These are phyloP conservation scores for Sula dactylatra DNA, from an alignment of 2,113 vertebrate genomes.

Conservation along the genomic window DNA sequence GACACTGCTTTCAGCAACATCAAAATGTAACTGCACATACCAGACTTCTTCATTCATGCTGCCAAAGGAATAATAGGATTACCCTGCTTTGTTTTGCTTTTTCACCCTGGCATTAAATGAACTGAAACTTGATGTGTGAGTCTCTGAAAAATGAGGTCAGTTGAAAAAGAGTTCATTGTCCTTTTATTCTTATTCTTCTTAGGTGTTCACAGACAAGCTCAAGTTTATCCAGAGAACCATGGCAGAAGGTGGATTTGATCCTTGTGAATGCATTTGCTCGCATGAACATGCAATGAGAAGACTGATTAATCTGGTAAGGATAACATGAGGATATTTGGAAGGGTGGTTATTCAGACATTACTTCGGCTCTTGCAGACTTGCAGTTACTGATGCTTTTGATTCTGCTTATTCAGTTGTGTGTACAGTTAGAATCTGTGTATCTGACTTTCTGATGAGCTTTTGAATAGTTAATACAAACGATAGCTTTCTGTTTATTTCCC, in stretches of 20 bases:
- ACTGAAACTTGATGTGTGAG: conserved; percentile 44
- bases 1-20: background rate
- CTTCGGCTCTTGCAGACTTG: background rate
- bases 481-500: background rate
- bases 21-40: background rate
- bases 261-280: conserved; percentile 95
- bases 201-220: conserved; percentile 64
- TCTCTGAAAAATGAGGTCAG: conserved; percentile 47
- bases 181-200: conserved; percentile 40
- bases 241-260: conserved; percentile 97
- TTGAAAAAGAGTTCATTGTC: conserved; percentile 41
- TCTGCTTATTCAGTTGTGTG: background rate
- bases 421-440: background rate
- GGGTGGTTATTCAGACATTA: background rate
- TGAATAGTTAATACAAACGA: background rate
- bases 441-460: background rate
- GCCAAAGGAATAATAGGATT: conserved; percentile 63
- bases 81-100: conserved; percentile 45
- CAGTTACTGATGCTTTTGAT: background rate
- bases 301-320: conserved; percentile 94
- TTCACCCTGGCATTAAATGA: conserved; percentile 20
- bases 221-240: conserved; percentile 75
- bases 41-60: conserved; percentile 44
- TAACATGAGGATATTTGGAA: background rate
- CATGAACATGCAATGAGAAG: conserved; percentile 96